Evolutionary conservation across 64 coral and sea anemone genomes (phyloP).

Genomic region (Trachythela sp.): DNA sequence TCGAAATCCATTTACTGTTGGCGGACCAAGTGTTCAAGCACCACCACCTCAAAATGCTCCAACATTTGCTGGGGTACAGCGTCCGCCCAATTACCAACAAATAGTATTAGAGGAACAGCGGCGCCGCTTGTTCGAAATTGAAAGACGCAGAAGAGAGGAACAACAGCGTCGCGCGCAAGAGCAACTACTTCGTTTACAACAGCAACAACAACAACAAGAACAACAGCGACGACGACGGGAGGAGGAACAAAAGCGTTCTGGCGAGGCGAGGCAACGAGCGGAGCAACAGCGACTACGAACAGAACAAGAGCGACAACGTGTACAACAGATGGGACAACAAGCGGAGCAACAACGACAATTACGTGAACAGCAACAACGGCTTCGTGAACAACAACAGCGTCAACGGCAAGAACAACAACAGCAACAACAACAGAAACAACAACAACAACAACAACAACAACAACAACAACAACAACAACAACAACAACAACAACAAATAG

Average conservation of each 20-base stretch:
- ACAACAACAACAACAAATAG: neutral
- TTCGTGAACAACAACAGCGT: neutral
- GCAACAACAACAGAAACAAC: neutral
- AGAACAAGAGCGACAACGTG: constrained; percentile 48
- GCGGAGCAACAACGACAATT: neutral
- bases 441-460: neutral
- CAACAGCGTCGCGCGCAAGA: constrained; percentile 36
- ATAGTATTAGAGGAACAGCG: neutral
- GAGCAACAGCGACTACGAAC: constrained; percentile 37
- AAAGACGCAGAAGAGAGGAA: constrained; percentile 44
- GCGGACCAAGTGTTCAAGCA: neutral
- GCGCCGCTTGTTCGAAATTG: constrained; percentile 39
- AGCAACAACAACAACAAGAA: constrained; percentile 23
- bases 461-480: neutral
- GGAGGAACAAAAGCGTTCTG: constrained; percentile 39
- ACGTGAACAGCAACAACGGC: neutral
- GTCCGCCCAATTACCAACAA: neutral
- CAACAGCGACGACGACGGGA: constrained; percentile 41
- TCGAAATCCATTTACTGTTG: neutral
- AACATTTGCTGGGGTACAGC: neutral
- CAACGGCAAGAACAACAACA: neutral
- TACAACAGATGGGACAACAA: constrained; percentile 32
- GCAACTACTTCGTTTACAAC: constrained; percentile 40
- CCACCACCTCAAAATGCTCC: neutral
- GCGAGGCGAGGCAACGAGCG: neutral